Evolutionary conservation across 2,113 vertebrate genomes (phyloP).

Genomic region (Ondatra zibethicus): DNA sequence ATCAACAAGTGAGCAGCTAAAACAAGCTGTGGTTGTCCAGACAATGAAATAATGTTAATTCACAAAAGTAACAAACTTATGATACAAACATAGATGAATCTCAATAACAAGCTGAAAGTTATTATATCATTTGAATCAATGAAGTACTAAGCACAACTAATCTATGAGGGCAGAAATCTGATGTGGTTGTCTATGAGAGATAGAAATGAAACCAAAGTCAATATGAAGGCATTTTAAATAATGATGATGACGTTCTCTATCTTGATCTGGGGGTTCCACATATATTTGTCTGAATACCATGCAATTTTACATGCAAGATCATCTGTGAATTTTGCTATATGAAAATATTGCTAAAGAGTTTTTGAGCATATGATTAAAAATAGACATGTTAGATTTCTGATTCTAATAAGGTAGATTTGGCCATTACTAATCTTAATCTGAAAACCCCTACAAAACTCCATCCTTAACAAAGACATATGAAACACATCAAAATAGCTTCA

Average conservation of each 20-base stretch:
- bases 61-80: neutral
- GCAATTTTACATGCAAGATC: neutral
- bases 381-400: neutral
- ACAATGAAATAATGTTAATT: neutral
- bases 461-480: neutral
- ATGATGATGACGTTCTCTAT: neutral
- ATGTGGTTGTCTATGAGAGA: neutral
- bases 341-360: neutral
- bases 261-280: neutral
- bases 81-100: neutral
- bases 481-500: neutral
- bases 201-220: neutral
- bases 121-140: neutral
- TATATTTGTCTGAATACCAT: neutral
- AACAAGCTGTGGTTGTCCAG: neutral
- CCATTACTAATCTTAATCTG: neutral
- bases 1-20: neutral
- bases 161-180: neutral
- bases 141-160: neutral
- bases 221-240: neutral
- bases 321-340: neutral
- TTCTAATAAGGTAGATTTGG: neutral
- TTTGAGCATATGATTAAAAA: neutral
- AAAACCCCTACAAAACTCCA: neutral
- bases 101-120: neutral